These are phyloP conservation scores for Acanthoscelides obtectus DNA, from an alignment of 2,888 invertebrate species.

Conservation along the genomic window DNA sequence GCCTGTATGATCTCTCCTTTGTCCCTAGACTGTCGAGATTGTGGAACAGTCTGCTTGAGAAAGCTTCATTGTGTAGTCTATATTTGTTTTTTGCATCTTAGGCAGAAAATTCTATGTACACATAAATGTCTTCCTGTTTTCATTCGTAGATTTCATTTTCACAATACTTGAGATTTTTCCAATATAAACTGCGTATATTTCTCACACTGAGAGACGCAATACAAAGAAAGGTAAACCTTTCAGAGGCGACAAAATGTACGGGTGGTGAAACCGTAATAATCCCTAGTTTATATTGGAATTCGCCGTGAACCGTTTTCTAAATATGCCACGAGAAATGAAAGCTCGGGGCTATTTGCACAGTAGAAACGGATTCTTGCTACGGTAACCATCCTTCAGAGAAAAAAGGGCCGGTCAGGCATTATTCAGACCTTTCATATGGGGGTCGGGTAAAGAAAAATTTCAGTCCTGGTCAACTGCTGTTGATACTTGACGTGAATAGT, in stretches of 20 bases:
- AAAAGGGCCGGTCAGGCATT: not conserved
- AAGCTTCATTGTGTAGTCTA: no score
- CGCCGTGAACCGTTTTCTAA: not conserved
- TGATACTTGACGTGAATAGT: no score
- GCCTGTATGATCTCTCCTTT: no score
- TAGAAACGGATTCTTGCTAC: not conserved
- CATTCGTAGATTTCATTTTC: no score
- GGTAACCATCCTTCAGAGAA: not conserved
- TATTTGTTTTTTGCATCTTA: no score
- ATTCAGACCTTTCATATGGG: not conserved
- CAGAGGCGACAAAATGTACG: not conserved
- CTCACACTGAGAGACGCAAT: not conserved
- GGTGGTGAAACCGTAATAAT: not conserved
- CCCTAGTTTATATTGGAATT: not conserved
- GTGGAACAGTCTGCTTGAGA: no score
- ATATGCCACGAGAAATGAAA: not conserved
- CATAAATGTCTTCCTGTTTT: no score
- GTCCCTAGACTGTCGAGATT: no score
- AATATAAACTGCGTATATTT: not conserved
- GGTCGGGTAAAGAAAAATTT: not conserved
- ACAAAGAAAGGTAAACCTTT: not conserved
- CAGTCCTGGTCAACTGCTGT: no score
- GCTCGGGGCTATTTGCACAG: not conserved
- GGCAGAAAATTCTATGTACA: no score
- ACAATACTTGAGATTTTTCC: no score